Base-by-base conservation (phyloP, 2,797 vertebrate species). In the Scomberomorus guttatus region DNA sequence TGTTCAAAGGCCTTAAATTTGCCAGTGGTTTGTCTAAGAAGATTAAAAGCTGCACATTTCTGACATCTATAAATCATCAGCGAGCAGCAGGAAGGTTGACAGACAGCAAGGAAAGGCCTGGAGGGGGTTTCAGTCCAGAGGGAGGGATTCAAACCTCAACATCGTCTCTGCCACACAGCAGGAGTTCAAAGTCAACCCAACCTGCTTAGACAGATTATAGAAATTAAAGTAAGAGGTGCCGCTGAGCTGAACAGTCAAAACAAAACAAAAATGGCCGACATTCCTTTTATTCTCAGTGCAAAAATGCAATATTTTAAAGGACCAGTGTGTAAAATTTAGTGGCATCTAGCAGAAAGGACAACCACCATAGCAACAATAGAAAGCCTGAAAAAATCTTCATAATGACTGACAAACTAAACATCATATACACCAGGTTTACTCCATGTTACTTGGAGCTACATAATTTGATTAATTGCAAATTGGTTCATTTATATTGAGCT, bases 201-300 rank as follows among this genome's bases (percentile, higher is more conserved):
- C 42, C 68, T 73, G 79, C 87, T 86, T 8, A 67, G 39, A 61
- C 69, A 65, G 81, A 84, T 89, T 83, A 73, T 61, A 44, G 56
- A 60, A 82, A 81, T 74, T 61, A 80, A 75, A 83, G 73, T 42
- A 59, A 75, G 75, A 79, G 69, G 44, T 75, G 66, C 27, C 58
- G 55, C 65, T 2, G 54, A 6, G 12, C 58, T 29, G 25, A n/a
- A n/a, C n/a, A n/a, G n/a, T n/a, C n/a, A 34, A 34, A 34, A 10
- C 7, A 34, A 34, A 34, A 37, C 10, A 37, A 12, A 11, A 37
- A 37, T 2, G 32, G 32, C 32, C 7, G 32, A 32, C 34, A 34
- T 34, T 34, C 7, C 34, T 34, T 34, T 34, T 34, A 34, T 34
- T 34, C 7, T 8, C 34, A 34, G 10, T 37, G 37, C 10, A 11